Percentiles rank a stretch among this genome's conserved stretches.
These are phyloP conservation scores for Dascillus cervinus DNA, from an alignment of 2,888 invertebrate species.

Conservation along the genomic window DNA sequence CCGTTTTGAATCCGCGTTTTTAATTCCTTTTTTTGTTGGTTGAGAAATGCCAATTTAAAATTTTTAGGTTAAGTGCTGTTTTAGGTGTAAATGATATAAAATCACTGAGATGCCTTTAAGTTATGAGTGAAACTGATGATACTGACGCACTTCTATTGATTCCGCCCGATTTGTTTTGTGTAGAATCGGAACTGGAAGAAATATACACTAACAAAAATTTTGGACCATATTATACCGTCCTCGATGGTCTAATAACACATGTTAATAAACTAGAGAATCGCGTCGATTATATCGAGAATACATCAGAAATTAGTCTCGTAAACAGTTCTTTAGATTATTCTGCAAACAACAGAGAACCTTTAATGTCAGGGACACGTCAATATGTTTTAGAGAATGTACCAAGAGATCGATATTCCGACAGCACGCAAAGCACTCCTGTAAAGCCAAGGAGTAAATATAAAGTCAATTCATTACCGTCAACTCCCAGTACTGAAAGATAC, in stretches of 20 bases:
- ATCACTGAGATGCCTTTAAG: no score
- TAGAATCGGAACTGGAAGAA: conserved; percentile 52
- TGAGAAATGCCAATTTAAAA: no score
- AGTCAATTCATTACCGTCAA: conserved; percentile 32
- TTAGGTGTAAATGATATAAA: no score
- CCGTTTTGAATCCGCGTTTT: no score
- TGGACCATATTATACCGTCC: conserved; percentile 44
- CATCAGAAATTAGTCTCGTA: conserved; percentile 28
- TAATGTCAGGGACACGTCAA: conserved; percentile 21
- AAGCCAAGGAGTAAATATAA: conserved; percentile 32
- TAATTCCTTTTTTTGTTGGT: no score
- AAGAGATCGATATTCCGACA: conserved; percentile 19
- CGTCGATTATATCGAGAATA: conserved; percentile 44
- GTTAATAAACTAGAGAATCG: conserved; percentile 51
- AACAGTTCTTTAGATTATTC: conserved; percentile 24
- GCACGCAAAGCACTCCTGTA: conserved; percentile 38
- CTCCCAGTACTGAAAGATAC: conserved; percentile 26
- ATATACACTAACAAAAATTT: conserved; percentile 11
- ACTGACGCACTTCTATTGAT: conserved; percentile 74
- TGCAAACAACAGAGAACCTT: conserved; percentile 14
- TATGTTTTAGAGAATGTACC: conserved; percentile 29
- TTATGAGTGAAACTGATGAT: conserved; percentile 71
- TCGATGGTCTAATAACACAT: conserved; percentile 56
- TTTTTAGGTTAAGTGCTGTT: no score
- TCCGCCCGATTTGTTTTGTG: conserved; percentile 66